phyloP scores from a whole-genome alignment of 2,888 invertebrate species.

The Byasa hedistus region DNA sequence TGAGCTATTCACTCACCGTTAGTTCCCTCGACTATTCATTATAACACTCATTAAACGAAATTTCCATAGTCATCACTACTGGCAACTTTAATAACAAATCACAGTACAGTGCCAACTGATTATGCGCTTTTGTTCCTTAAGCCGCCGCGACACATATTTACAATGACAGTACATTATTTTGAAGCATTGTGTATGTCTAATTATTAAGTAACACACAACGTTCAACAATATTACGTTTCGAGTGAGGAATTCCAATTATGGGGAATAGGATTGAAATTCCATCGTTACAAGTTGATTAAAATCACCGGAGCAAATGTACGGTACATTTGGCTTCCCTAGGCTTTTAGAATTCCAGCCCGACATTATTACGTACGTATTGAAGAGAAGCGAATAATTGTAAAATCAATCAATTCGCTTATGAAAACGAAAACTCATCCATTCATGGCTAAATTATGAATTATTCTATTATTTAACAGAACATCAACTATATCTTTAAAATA shows the following conservation, averaged over 20 bases:
- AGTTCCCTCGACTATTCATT: neutral
- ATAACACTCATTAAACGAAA: neutral
- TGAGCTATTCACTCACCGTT: too few species aligned
- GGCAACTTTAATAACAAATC: neutral
- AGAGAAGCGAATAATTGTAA: conserved; percentile 13
- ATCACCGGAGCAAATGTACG: conserved; percentile 8
- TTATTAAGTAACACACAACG: neutral
- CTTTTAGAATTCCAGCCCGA: conserved; percentile 12
- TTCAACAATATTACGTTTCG: neutral
- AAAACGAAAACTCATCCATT: neutral
- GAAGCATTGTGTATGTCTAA: neutral
- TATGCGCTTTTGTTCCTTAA: neutral
- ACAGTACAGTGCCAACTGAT: neutral
- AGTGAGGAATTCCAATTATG: neutral
- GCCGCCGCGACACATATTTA: conserved; percentile 1
- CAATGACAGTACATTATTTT: neutral
- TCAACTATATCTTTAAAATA: too few species aligned
- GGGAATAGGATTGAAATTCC: conserved; percentile 11
- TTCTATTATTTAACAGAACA: too few species aligned
- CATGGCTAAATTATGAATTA: too few species aligned
- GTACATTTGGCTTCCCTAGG: neutral
- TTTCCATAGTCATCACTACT: neutral
- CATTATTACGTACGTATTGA: neutral
- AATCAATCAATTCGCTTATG: conserved; percentile 11
- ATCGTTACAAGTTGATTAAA: conserved; percentile 24